Base-by-base conservation (phyloP, 2,888 invertebrate genomes). In the Xestoiulus laeticollis region DNA sequence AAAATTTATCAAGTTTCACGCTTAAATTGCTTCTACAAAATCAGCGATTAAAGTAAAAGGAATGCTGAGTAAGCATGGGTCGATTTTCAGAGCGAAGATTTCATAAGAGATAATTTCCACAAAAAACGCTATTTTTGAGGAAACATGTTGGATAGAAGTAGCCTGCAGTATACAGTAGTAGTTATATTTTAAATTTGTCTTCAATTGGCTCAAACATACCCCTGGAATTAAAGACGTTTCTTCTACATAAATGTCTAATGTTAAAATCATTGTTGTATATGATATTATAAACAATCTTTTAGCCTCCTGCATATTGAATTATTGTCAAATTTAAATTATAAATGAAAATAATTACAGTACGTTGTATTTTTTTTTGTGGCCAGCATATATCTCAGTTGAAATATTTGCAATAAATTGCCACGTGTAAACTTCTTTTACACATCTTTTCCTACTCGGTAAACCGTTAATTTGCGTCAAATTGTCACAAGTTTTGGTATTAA, bases 1-100 rank as follows among this genome's bases (percentile, higher is more conserved):
- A 78, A 30, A 22, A 22, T 78, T 26, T 78, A 78, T 78, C 30
- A 14, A 78, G 26, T 4, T 78, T 78, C 78, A 78, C 30, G 78
- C 78, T 78, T 30, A 78, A 78, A 78, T 78, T 78, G 78, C 78
- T 78, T 78, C 78, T 30, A 16, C 78, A 30, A 78, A 30, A 26
- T 78, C 78, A 30, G 14, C 3, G 78, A 78, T 78, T 78, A 22
- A 30, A 78, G 78, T 78, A 14, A 78, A 78, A 38, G 38, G 38
- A 78, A 78, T 78, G 78, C 78, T 30, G 78, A 78, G 78, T 30
- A 78, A 30, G 30, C 6, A 3, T 14, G 30, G 78, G 26, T 78
- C 78, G 30, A 78, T 78, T 78, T 30, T 2, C 19, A 16, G 59
- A 59, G 78, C 8, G 78, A 22, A 78, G 78, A 78, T 78, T 68